Evolutionary conservation across 2,888 invertebrate species (phyloP), one percentile per base, ranked within the genome.

Genomic region (Drosophila pseudotalamancana): DNA sequence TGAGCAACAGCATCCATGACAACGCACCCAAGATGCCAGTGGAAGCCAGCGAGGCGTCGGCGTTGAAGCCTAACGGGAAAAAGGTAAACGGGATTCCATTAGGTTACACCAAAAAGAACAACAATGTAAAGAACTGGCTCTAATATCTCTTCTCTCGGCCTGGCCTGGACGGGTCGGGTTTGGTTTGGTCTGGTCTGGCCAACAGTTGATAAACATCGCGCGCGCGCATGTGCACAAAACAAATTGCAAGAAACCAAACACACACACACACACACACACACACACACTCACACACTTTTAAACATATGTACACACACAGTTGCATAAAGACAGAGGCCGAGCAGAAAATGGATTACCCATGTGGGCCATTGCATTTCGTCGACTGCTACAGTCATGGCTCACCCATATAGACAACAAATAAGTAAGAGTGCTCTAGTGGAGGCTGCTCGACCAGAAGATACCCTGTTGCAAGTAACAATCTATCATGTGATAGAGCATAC

Each of bases 31-130:
- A 75, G 57, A 39, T 56, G 62, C 63, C 62, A 39, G 40, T 73
- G 34, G 60, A 48, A 40, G 34, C 69, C 48, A 62, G 61, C 25
- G 77, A 69, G 78, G 86, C 74, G 81, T 81, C 74, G 86, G 83
- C 72, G 86, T 79, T 83, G 83, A 87, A 87, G 78, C 80, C 85
- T 90, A 90, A 90, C 90, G 90, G 90, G 88, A 90, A 90, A 90
- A 90, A 90, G 90, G 90, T 90, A 90, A 90, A 88, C 88, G 81
- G 88, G 88, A 89, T 89, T 87, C 81, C 84, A 87, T 87, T 87
- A 87, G 86, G 83, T 83, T 85, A 85, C 72, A 71, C 77, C 77
- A 79, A 71, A 75, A 60, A 42, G 31, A 60, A 53, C 14, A 62
- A 63, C 71, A 65, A 53, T 53, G 31, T 31, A 56, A 48, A 73